These are phyloP conservation scores for Caenorhabditis auriculariae DNA, from an alignment of 2,888 invertebrate species.

Conservation along the genomic window DNA sequence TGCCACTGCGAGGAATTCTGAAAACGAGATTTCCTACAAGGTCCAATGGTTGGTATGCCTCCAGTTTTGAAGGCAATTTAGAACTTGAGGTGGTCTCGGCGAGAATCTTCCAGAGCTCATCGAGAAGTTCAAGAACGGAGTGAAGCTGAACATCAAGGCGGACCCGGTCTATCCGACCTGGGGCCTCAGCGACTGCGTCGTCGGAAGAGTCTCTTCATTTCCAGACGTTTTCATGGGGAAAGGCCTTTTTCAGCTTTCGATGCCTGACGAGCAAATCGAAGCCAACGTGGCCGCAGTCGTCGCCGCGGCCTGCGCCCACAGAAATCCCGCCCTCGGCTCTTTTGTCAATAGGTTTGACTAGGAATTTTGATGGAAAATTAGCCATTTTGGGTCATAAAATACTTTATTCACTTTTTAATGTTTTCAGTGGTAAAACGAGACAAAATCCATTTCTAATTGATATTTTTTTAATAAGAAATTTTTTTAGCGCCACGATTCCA, in stretches of 20 bases:
- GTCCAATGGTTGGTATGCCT: constrained; percentile 45
- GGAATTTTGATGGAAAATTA: too few species aligned
- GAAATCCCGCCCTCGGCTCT: constrained; percentile 58
- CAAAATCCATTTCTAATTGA: not conserved
- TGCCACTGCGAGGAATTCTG: constrained; percentile 58
- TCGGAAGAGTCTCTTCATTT: constrained; percentile 47
- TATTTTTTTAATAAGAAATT: not conserved
- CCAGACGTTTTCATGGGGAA: not conserved
- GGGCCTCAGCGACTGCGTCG: constrained; percentile 56
- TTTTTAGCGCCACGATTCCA: too few species aligned
- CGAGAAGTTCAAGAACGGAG: constrained; percentile 57
- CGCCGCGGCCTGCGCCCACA: constrained; percentile 48
- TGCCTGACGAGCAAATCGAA: constrained; percentile 56
- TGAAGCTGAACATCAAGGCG: constrained; percentile 50
- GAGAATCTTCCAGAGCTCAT: constrained; percentile 53
- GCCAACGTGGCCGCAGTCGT: constrained; percentile 54
- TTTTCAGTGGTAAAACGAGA: not conserved
- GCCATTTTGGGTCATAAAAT: too few species aligned
- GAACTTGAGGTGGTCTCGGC: constrained; percentile 45
- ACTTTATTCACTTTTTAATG: too few species aligned
- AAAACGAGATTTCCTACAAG: constrained; percentile 59
- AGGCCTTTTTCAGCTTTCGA: constrained; percentile 41
- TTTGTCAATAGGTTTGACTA: constrained; percentile 53
- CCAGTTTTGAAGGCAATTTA: too few species aligned
- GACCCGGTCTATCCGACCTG: constrained; percentile 58